Evolutionary conservation across 1,140 invertebrate genomes (phyloP), one percentile per base, ranked within the genome.

Genomic region (Globodera ellingtonae): DNA sequence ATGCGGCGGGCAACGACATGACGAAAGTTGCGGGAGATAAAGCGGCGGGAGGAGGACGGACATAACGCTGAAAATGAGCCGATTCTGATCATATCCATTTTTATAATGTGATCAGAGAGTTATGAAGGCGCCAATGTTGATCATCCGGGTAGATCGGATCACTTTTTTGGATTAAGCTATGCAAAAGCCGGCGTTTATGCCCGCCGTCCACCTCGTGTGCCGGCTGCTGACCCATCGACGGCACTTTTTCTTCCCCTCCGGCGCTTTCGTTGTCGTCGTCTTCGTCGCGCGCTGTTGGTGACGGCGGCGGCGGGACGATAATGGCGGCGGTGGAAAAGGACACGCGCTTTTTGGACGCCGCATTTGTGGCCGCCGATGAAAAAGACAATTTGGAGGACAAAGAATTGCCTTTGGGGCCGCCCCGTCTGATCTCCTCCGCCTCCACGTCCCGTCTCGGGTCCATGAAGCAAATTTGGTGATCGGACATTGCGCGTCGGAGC

Each of bases 401-500:
- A 7, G 24, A 62, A 13, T 35, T 56, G 44, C 5, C 44, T 47
- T 77, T 48, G 47, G 48, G 50, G 48, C 50, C 48, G 48, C 50
- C 48, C 6, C 24, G 48, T 44, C n/a, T 65, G 59, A 76, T 76
- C 67, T 67, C 59, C 62, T 75, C 74, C 56, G 9, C 50, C n/a
- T 77, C 75, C 24, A 77, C 75, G 69, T 77, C 75, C 24, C 69
- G 44, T 67, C 35, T 70, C 69, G 75, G 75, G 13, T 77, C 75
- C 75, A 77, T 77, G 24, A 77, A 77, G 46, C 46, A 69, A 67
- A 77, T 77, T 46, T 77, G 75, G 48, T 77, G 62, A 44, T 77
- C 75, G 21, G 75, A 77, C 46, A 77, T 59, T 4, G 75, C 46
- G 35, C 75, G 62, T 15, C 75, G 59, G 4, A 77, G 21, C 10